These are phyloP conservation scores for Callipepla californica DNA, from an alignment of 2,113 vertebrate species.

Conservation along the genomic window DNA sequence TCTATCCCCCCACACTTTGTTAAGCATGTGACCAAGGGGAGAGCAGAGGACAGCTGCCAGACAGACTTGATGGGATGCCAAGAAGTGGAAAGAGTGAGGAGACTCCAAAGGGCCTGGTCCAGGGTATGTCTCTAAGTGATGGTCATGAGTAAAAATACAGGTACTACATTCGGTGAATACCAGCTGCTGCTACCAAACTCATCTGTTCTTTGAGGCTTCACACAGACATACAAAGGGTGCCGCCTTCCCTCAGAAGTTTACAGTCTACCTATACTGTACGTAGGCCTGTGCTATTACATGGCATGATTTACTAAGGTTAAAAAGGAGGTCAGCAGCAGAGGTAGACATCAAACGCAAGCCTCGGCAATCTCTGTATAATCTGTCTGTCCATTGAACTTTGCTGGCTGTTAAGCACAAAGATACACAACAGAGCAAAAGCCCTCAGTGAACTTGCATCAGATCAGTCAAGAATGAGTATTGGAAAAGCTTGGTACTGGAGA, in stretches of 20 bases:
- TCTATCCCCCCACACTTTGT: neutral
- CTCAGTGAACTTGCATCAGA: slow-evolving; percentile 45
- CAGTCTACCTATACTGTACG: neutral
- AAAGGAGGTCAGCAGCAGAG: slow-evolving; percentile 13
- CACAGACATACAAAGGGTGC: neutral
- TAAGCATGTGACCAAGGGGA: neutral
- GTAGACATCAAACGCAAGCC: neutral
- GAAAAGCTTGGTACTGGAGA: neutral
- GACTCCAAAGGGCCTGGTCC: neutral
- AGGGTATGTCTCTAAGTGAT: neutral
- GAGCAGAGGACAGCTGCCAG: neutral
- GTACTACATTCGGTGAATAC: neutral
- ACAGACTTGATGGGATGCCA: neutral
- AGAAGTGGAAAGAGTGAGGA: neutral
- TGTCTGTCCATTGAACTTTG: neutral
- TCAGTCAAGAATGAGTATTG: slow-evolving; percentile 4
- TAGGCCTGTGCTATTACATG: rapidly evolving
- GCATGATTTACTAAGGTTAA: slow-evolving; percentile 3
- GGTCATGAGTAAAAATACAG: neutral
- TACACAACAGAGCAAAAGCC: neutral
- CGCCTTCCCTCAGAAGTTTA: slow-evolving; percentile 16
- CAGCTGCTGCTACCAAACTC: neutral
- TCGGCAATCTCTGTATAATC: neutral
- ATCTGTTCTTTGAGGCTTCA: neutral
- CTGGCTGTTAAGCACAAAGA: slow-evolving; percentile 40